phyloP scores from a whole-genome alignment of 2,888 invertebrate genomes.

The Ernsta delagoae region DNA sequence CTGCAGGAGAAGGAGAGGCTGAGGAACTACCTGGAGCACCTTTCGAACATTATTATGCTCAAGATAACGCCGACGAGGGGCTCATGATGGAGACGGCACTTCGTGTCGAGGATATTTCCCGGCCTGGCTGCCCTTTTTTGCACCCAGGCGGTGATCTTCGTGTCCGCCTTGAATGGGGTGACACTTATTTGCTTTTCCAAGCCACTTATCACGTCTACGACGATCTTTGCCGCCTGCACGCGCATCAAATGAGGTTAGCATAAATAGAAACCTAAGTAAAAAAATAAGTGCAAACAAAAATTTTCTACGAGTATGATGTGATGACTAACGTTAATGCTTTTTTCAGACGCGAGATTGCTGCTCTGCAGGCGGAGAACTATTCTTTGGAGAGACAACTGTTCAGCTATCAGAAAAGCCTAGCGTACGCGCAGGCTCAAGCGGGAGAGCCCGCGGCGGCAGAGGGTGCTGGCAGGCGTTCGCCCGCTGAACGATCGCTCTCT shows the following conservation, averaged over 20 bases:
- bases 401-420: slow-evolving; percentile 92
- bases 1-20: slow-evolving; percentile 86
- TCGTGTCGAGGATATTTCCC: slow-evolving; percentile 88
- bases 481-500: slow-evolving; percentile 86
- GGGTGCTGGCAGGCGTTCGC: slow-evolving; percentile 71
- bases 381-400: slow-evolving; percentile 92
- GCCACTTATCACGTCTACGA: slow-evolving; percentile 94
- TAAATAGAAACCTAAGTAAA: background rate
- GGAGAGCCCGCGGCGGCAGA: slow-evolving; percentile 75
- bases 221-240: slow-evolving; percentile 91
- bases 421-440: slow-evolving; percentile 88
- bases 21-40: slow-evolving; percentile 89
- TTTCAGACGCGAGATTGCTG: slow-evolving; percentile 90
- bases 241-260: slow-evolving; percentile 92
- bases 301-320: too few species aligned
- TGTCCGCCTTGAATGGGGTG: slow-evolving; percentile 93
- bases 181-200: slow-evolving; percentile 91
- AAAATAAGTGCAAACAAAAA: too few species aligned
- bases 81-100: slow-evolving; percentile 92
- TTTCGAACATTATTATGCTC: slow-evolving; percentile 92
- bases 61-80: slow-evolving; percentile 91
- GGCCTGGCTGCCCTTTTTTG: slow-evolving; percentile 88
- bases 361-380: slow-evolving; percentile 93
- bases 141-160: slow-evolving; percentile 90
- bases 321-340: slow-evolving; percentile 7